Evolutionary conservation across 2,113 vertebrate species (phyloP), one percentile per base, ranked within the genome.

Genomic region (Tyto alba): DNA sequence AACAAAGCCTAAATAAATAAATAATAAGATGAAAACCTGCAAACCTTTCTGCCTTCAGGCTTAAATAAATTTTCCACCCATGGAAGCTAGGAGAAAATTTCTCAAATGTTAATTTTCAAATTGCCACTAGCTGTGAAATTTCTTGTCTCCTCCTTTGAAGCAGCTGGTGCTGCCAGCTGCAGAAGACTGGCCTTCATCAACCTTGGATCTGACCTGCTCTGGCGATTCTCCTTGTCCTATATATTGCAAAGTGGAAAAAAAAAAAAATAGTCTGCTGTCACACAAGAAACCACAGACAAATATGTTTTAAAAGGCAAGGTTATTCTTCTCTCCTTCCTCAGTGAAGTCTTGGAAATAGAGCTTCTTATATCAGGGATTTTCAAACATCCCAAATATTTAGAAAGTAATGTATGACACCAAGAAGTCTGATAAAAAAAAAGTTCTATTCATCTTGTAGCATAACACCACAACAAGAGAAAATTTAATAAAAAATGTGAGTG

Each of bases 71-170:
- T 90, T 93, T 88, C 68, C 30, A 67, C n/a, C 13, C 8, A 25
- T 83, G 30, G 71, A 89, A 94, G 67, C 74, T 79, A 30, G 18
- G 52, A 95, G 20, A 48, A 96, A 86, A 88, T 59, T 77, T 93
- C 64, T 92, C 36, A 90, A 74, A 96, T 78, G 82, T 91, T 95
- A 95, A 92, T 95, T 96, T 96, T 94, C 64, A 67, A 81, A 88
- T 95, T 84, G 53, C 82, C 85, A 92, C 79, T 80, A 75, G 63
- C 64, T 78, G 73, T 87, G 90, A 86, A 94, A 77, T 25, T 85
- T 90, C 85, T 88, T 86, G 63, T 84, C 63, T 91, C 66, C 14
- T 83, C 43, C 57, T 95, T 90, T 80, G 72, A 88, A 92, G 83
- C 92, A 97, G 83, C 72, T 94, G 88, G 79, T 78, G 85, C 72